These are phyloP conservation scores for Ophioninae sp. DNA, from an alignment of 2,888 invertebrate species.

Conservation along the genomic window DNA sequence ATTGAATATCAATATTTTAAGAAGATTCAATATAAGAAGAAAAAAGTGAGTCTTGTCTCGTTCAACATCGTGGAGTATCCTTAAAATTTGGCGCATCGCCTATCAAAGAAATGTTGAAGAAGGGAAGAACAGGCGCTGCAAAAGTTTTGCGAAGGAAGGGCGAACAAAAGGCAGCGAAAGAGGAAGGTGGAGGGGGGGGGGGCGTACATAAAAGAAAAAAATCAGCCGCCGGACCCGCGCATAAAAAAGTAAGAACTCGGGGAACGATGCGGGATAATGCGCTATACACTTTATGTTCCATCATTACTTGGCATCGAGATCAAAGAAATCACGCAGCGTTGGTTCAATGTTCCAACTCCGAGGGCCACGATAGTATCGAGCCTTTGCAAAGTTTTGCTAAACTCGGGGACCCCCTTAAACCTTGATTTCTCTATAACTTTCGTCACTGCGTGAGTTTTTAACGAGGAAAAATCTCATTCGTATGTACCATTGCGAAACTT, in stretches of 20 bases:
- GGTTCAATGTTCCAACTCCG: slow-evolving; percentile 5
- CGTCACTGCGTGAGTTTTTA: neutral
- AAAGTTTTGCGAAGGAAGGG: neutral
- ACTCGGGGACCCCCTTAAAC: neutral
- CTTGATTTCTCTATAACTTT: neutral
- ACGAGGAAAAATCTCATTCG: neutral
- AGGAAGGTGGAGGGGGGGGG: neutral
- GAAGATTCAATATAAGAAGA: too few relatives aligned
- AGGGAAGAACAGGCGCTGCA: neutral
- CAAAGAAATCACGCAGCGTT: slow-evolving; percentile 38
- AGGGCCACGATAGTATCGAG: slow-evolving; percentile 12
- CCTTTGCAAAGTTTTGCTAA: slow-evolving; percentile 3
- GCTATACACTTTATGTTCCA: slow-evolving; percentile 9
- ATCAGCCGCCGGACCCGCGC: neutral
- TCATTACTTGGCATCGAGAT: slow-evolving; percentile 44
- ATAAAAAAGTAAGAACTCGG: slow-evolving; percentile 8
- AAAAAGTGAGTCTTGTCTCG: neutral
- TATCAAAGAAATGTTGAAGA: neutral
- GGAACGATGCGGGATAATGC: neutral
- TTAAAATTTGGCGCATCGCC: neutral
- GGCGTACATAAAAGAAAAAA: neutral
- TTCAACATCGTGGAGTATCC: neutral
- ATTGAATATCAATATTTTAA: too few relatives aligned
- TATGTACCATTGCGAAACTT: neutral
- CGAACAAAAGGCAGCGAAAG: too few relatives aligned